Percentiles rank a stretch among this genome's conserved stretches.
phyloP scores from a whole-genome alignment of 2,888 invertebrate species.

The Latheticus oryzae region DNA sequence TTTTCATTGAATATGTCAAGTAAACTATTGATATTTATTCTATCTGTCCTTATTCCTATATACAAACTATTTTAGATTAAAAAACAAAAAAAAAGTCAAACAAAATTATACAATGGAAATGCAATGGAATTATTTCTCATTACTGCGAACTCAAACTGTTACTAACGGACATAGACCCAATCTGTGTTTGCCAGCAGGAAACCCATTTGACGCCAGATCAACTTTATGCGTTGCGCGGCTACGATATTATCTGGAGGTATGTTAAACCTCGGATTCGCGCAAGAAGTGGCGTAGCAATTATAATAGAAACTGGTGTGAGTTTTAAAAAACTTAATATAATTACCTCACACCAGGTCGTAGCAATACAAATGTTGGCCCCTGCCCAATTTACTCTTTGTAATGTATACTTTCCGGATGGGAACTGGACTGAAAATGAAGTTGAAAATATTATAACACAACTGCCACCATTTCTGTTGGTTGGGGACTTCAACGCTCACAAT shows the following conservation, averaged over 20 bases:
- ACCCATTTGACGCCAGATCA: constrained; percentile 1
- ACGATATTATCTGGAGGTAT: neutral
- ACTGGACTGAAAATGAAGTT: neutral
- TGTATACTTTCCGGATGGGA: too few relatives aligned
- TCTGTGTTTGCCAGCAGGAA: constrained; percentile 5
- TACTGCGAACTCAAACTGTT: too few relatives aligned
- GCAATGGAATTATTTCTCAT: constrained; percentile 1
- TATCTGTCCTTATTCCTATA: too few relatives aligned
- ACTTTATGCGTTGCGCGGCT: neutral
- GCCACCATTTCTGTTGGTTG: neutral
- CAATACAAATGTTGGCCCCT: too few relatives aligned
- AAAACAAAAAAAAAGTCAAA: too few relatives aligned
- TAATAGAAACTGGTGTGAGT: neutral
- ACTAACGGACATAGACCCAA: neutral
- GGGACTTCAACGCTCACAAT: neutral
- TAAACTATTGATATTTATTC: too few relatives aligned
- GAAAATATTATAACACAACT: neutral
- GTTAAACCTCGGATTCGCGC: neutral
- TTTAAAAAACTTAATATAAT: too few relatives aligned
- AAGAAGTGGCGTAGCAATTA: neutral
- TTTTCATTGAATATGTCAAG: too few relatives aligned
- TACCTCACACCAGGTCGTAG: too few relatives aligned
- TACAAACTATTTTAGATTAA: too few relatives aligned
- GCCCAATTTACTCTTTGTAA: too few relatives aligned
- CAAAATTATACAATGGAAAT: constrained; percentile 3